Evolutionary conservation across 1,140 invertebrate species (phyloP).

Genomic region (Leptoteleia sp.): DNA sequence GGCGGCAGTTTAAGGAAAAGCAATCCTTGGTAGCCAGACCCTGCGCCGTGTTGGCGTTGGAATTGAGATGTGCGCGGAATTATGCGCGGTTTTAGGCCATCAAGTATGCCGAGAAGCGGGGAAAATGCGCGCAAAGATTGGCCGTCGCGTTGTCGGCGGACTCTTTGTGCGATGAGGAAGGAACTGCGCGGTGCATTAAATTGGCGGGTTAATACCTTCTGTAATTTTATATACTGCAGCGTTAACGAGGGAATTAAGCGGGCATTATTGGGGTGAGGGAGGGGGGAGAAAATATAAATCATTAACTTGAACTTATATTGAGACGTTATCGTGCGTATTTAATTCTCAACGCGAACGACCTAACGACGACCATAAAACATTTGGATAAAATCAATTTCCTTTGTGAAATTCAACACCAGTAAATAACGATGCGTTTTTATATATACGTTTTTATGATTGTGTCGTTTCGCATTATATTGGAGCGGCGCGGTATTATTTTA

Average conservation of each 20-base stretch:
- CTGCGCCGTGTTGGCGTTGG: too few relatives aligned
- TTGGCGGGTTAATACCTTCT: conserved; percentile 47
- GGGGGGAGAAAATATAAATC: conserved; percentile 39
- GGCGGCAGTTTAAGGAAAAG: too few relatives aligned
- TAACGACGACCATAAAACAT: conserved; percentile 46
- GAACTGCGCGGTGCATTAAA: conserved; percentile 48
- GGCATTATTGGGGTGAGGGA: conserved; percentile 20
- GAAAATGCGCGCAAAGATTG: conserved; percentile 38
- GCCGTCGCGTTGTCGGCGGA: conserved; percentile 41
- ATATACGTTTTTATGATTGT: conserved; percentile 3
- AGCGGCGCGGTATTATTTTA: too few relatives aligned
- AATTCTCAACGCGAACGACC: conserved; percentile 8
- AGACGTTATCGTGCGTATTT: conserved; percentile 43
- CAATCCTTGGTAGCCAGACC: too few relatives aligned
- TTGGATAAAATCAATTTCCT: conserved; percentile 34
- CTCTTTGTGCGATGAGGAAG: conserved; percentile 58
- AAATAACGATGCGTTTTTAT: conserved; percentile 3
- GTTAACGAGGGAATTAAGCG: conserved; percentile 56
- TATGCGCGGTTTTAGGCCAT: conserved; percentile 40
- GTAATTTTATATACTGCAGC: conserved; percentile 56
- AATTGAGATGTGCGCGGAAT: conserved; percentile 54
- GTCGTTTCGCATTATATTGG: too few relatives aligned
- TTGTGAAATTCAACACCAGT: conserved; percentile 12
- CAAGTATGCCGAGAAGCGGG: conserved; percentile 37
- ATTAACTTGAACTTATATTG: conserved; percentile 48